Percentiles rank a stretch among this genome's conserved stretches.
phyloP scores from a whole-genome alignment of 1,140 invertebrate genomes.

The Drosophila parabipectinata region DNA sequence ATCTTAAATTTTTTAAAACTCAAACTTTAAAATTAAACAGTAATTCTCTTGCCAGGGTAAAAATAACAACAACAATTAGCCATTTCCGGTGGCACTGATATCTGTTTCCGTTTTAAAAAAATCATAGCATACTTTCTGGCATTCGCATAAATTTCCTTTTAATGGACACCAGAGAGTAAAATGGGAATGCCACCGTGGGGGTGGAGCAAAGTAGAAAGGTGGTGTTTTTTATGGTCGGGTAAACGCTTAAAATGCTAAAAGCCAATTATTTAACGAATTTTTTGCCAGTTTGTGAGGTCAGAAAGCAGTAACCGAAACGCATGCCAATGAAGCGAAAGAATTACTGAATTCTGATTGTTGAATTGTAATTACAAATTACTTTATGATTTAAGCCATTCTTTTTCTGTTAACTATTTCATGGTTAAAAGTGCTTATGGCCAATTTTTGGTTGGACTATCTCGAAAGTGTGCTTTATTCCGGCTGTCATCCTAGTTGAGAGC shows the following conservation, averaged over 20 bases:
- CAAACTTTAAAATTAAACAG: not conserved
- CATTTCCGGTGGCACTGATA: conserved; percentile 18
- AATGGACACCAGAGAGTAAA: conserved; percentile 33
- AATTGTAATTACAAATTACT: not conserved
- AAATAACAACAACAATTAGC: conserved; percentile 42
- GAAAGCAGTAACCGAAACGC: conserved; percentile 22
- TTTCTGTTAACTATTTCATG: not conserved
- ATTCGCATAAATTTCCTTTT: conserved; percentile 46
- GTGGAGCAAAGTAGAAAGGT: not conserved
- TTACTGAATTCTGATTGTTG: conserved; percentile 13
- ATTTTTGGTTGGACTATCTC: not conserved
- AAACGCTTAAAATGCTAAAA: conserved; percentile 53
- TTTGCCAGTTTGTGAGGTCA: conserved; percentile 9
- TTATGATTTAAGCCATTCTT: not conserved
- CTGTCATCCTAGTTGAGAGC: conserved; percentile 33
- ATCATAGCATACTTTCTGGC: conserved; percentile 33
- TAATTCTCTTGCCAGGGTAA: conserved; percentile 4
- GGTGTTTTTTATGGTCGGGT: conserved; percentile 41
- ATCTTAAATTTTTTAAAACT: not conserved
- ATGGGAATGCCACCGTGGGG: conserved; percentile 3
- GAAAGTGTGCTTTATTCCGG: not conserved
- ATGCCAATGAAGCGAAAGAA: conserved; percentile 30
- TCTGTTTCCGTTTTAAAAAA: conserved; percentile 30
- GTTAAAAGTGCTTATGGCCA: not conserved
- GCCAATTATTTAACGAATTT: conserved; percentile 49